phyloP scores from a whole-genome alignment of 1,140 invertebrate species.

The Xylocopa sonorina region DNA sequence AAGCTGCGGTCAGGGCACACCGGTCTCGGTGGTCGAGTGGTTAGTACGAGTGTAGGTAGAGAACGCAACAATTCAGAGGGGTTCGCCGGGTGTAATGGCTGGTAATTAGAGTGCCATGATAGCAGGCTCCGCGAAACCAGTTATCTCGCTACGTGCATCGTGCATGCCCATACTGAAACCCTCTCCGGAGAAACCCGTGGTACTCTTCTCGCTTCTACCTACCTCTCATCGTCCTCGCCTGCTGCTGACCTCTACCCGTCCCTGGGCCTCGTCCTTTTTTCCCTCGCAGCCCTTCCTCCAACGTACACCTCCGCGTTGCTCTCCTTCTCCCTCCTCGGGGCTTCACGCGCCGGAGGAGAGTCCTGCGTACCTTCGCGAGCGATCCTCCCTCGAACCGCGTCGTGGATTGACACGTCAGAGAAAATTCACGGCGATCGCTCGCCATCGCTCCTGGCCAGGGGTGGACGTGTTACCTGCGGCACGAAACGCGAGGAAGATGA shows the following conservation, averaged over 20 bases:
- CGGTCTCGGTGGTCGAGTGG: constrained; percentile 77
- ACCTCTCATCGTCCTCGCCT: constrained; percentile 1
- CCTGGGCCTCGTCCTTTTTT: constrained; percentile 24
- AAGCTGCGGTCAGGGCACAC: constrained; percentile 78
- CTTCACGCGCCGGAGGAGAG: no score
- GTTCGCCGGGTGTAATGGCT: constrained; percentile 78
- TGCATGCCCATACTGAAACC: constrained; percentile 71
- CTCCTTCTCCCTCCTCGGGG: background rate
- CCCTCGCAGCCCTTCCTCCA: constrained; percentile 19
- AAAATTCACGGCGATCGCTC: constrained; percentile 32
- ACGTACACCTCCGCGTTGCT: background rate
- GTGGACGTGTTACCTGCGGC: background rate
- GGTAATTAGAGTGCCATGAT: constrained; percentile 81
- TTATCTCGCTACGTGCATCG: constrained; percentile 81
- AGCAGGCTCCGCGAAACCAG: constrained; percentile 80
- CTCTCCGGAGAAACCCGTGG: constrained; percentile 37
- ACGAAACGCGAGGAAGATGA: background rate
- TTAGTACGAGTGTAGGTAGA: constrained; percentile 77
- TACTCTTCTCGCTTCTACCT: constrained; percentile 42
- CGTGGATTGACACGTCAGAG: constrained; percentile 61
- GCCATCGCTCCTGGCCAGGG: background rate
- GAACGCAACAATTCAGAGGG: constrained; percentile 78
- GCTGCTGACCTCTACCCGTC: constrained; percentile 17
- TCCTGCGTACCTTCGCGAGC: background rate
- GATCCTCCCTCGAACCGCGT: background rate